Percentiles rank a stretch among this genome's conserved stretches.
phyloP scores from a whole-genome alignment of 2,797 vertebrate genomes.

The Naso thynnoides region DNA sequence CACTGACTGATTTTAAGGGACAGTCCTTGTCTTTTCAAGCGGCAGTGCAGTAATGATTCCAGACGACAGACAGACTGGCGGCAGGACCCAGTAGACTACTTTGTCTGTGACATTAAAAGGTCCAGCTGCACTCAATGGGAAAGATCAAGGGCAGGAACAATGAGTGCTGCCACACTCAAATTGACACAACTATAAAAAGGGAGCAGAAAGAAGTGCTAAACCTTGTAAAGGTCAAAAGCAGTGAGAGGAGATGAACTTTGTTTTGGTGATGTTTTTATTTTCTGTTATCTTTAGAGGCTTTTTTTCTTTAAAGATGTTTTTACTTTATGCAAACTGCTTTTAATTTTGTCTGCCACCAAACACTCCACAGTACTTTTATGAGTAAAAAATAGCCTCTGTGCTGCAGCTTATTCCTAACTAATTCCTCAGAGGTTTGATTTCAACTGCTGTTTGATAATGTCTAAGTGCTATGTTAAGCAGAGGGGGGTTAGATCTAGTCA shows the following conservation, averaged over 20 bases:
- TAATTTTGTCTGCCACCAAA: background rate
- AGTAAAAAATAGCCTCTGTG: slow-evolving; percentile 21
- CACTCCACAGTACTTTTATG: background rate
- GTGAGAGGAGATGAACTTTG: slow-evolving; percentile 39
- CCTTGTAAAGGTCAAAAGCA: slow-evolving; percentile 69
- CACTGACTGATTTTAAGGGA: slow-evolving; percentile 73
- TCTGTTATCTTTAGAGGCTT: too few relatives aligned
- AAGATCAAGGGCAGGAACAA: slow-evolving; percentile 81
- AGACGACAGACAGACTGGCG: slow-evolving; percentile 75
- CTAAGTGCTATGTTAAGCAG: slow-evolving; percentile 60
- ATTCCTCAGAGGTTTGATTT: slow-evolving; percentile 62
- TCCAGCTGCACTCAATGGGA: slow-evolving; percentile 69
- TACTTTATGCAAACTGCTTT: slow-evolving; percentile 21
- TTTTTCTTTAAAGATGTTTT: too few relatives aligned
- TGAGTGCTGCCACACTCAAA: slow-evolving; percentile 74
- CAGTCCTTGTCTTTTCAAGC: slow-evolving; percentile 78
- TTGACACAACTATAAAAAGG: slow-evolving; percentile 75
- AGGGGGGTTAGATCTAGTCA: slow-evolving; percentile 65
- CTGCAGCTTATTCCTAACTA: slow-evolving; percentile 39
- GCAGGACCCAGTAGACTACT: slow-evolving; percentile 76
- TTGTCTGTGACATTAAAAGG: slow-evolving; percentile 82
- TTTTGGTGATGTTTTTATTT: slow-evolving; percentile 12
- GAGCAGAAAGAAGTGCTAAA: slow-evolving; percentile 55
- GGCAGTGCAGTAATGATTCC: slow-evolving; percentile 74
- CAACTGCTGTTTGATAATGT: slow-evolving; percentile 61